Evolutionary conservation across 2,888 invertebrate genomes (phyloP), one percentile per base, ranked within the genome.

Genomic region (Cremastobaeus sp.): DNA sequence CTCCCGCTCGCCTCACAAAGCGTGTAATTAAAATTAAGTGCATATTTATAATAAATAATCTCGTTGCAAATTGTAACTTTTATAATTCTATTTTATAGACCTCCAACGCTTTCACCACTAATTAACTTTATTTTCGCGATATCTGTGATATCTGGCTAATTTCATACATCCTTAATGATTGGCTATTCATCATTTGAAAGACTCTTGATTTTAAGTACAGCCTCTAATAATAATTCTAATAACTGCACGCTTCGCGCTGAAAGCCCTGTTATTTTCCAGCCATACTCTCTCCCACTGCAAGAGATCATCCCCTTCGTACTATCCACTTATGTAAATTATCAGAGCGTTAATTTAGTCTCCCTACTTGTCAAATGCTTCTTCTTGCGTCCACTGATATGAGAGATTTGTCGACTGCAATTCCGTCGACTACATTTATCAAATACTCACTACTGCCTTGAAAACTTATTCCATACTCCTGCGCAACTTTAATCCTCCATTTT

Each of bases 181-280:
- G 80, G 81, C 83, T 79, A 85, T 85, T 85, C 85, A 85, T 84
- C 83, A 79, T 77, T 82, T 86, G 86, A 86, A 86, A 86, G 86
- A 86, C 83, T 83, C 83, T 82, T 86, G 86, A 86, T 86, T 86
- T 84, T 83, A 84, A 86, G 84, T 83, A 83, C 81, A 80, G 83
- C 78, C 83, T 86, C 81, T 85, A 84, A 85, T 86, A 84, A 85
- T 86, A 83, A 86, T 85, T 85, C 81, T 85, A 84, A 85, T 85
- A 85, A 84, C 82, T 83, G 82, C 76, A 76, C 77, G 78, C 77
- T 79, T 75, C 74, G 68, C 65, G 55, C 32, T 62, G 70, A 71
- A 66, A 79, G 72, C 78, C 78, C 81, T 84, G 83, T 83, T 78
- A 83, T 84, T 79, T 75, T 66, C 65, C 73, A 74, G 76, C 74